Evolutionary conservation across 2,888 invertebrate species (phyloP), one percentile per base, ranked within the genome.

Genomic region (Acronicta aceris): DNA sequence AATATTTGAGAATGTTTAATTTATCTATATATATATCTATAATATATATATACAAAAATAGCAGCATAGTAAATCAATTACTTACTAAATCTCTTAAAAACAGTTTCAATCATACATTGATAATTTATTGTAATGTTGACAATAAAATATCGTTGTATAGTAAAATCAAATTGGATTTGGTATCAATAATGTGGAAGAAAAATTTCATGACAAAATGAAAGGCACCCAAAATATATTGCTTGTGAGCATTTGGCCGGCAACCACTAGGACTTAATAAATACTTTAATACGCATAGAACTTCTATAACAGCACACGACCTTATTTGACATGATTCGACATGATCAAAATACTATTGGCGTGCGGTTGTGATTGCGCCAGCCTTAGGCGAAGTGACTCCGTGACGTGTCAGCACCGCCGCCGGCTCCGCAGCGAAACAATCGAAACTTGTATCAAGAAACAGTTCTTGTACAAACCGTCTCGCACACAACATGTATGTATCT

Each of bases 401-500:
- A 0, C 91, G 76, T 5, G 89, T 79, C 16, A 96, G 84, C 10
- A 96, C 89, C 4, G 92, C 90, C 48, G 89, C 80, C 0, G 96
- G 95, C 65, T 95, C 95, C 25, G 81, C 78, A 46, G 92, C 89
- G 76, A 96, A 95, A 71, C 94, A 95, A 50, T 97, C 96, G 85
- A 97, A 98, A 81, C 95, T 95, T 25, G 98, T 95, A 84, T 99
- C 99, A 52, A 98, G 95, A 90, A 99, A 99, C 40, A 99, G 95
- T 89, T 99, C 99, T 88, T 99, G 99, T 33, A 99, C 94, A 89
- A 99, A 98, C 58, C 98, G 96, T 12, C 99, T 95, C 3, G 98
- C 97, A 65, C 96, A 96, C 83, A 98, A 94, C 83, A 98, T 96
- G 89, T 98, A 98, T 45, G 97, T 97, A 86, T 97, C 97, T 55